Percentiles rank a stretch among this genome's conserved stretches.
These are phyloP conservation scores for Agonopterix arenella DNA, from an alignment of 2,888 invertebrate species.

Conservation along the genomic window DNA sequence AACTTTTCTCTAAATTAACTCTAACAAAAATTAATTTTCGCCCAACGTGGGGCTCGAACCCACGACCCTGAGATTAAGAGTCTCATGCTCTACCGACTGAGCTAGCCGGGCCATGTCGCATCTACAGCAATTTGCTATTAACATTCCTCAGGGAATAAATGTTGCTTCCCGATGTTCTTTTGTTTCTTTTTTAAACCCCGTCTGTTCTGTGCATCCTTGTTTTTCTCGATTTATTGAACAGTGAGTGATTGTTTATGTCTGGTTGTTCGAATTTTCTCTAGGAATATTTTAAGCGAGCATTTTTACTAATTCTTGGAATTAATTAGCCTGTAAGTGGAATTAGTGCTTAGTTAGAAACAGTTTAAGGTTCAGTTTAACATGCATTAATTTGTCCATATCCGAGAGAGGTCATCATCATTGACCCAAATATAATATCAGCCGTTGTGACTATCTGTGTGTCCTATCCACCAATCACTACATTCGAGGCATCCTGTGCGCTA, in stretches of 20 bases:
- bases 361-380: background rate
- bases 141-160: background rate
- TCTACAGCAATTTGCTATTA: background rate
- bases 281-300: too few species aligned
- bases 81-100: conserved; percentile 79
- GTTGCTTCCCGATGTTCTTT: background rate
- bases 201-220: background rate
- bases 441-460: conserved; percentile 13
- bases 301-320: too few species aligned
- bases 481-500: background rate
- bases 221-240: conserved; percentile 12
- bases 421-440: conserved; percentile 37
- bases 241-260: conserved; percentile 1
- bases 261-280: background rate
- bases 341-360: background rate
- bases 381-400: background rate
- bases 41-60: conserved; percentile 80
- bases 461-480: conserved; percentile 1
- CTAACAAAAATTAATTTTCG: conserved; percentile 29
- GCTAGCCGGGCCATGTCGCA: conserved; percentile 67
- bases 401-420: conserved; percentile 49
- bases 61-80: conserved; percentile 81
- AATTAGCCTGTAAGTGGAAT: too few species aligned
- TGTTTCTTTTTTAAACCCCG: background rate
- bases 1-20: background rate